Evolutionary conservation across 2,888 invertebrate genomes (phyloP).

Genomic region (Caenorhabditis doughertyi): DNA sequence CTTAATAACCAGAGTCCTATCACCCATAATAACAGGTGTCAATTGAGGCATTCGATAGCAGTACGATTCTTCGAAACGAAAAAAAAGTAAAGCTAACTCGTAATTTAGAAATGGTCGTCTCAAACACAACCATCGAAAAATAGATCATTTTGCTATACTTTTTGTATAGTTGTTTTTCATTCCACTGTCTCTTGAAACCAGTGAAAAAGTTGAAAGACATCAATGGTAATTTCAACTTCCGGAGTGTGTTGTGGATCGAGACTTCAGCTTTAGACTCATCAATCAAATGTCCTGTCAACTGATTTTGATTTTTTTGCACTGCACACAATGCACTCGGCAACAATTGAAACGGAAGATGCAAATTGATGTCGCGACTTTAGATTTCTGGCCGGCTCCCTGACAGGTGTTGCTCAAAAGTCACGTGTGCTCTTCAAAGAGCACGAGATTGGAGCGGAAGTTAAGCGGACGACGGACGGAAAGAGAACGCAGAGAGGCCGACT

Average conservation of each 20-base stretch:
- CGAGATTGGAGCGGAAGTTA: slow-evolving; percentile 13
- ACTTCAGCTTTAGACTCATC: slow-evolving; percentile 36
- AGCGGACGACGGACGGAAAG: slow-evolving; percentile 29
- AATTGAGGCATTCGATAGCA: not conserved
- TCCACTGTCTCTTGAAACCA: not conserved
- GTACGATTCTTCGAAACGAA: not conserved
- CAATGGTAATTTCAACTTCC: slow-evolving; percentile 20
- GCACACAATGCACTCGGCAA: slow-evolving; percentile 35
- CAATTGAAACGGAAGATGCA: slow-evolving; percentile 45
- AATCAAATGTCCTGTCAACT: slow-evolving; percentile 22
- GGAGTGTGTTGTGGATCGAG: not conserved
- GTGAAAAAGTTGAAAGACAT: not conserved
- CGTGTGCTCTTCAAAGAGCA: slow-evolving; percentile 55
- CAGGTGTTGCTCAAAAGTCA: slow-evolving; percentile 57
- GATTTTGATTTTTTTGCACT: slow-evolving; percentile 51
- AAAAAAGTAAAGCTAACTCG: slow-evolving; percentile 24
- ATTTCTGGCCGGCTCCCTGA: slow-evolving; percentile 44
- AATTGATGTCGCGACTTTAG: slow-evolving; percentile 41
- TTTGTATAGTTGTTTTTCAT: slow-evolving; percentile 14
- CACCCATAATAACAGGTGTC: not conserved
- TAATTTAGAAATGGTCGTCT: slow-evolving; percentile 1
- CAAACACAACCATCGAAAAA: not conserved
- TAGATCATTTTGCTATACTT: not conserved
- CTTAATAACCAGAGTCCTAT: not conserved
- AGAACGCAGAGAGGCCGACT: slow-evolving; percentile 26